phyloP scores from a whole-genome alignment of 2,113 vertebrate genomes.

The Cariama cristata region DNA sequence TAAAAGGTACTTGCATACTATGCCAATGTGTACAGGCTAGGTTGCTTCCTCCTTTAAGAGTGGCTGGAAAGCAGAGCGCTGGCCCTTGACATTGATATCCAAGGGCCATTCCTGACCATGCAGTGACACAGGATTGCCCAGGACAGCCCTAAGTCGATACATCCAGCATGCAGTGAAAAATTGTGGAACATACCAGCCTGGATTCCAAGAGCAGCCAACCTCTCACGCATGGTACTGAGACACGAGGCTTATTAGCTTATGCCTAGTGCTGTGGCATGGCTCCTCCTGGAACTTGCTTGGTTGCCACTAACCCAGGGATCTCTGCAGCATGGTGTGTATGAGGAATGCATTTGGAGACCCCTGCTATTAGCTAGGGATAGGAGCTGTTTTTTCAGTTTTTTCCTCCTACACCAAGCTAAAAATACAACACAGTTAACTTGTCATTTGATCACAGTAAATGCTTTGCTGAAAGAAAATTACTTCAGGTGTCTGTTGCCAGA shows the following conservation, averaged over 20 bases:
- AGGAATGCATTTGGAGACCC: conserved; percentile 15
- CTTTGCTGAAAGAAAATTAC: conserved; percentile 16
- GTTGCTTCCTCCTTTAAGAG: neutral
- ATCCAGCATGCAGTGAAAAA: neutral
- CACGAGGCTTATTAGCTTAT: neutral
- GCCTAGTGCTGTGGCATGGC: neutral
- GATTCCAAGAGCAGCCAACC: neutral
- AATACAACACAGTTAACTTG: conserved; percentile 53
- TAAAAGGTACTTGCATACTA: neutral
- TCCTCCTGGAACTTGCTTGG: neutral
- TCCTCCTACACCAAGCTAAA: conserved; percentile 58
- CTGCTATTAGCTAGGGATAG: conserved; percentile 13
- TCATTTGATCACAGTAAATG: conserved; percentile 51
- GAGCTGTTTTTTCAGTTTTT: conserved; percentile 44
- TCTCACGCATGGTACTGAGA: neutral
- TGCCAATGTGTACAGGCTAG: neutral
- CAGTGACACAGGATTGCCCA: neutral
- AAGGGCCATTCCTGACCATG: neutral
- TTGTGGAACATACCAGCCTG: neutral
- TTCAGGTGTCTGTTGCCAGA: conserved; percentile 30
- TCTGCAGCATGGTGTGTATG: neutral
- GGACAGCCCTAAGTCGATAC: neutral
- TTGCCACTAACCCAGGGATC: neutral
- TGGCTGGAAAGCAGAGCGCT: neutral
- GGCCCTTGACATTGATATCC: neutral